Base-by-base conservation (phyloP, 35 echinoderm and acorn worm species). In the Diadema setosum region DNA sequence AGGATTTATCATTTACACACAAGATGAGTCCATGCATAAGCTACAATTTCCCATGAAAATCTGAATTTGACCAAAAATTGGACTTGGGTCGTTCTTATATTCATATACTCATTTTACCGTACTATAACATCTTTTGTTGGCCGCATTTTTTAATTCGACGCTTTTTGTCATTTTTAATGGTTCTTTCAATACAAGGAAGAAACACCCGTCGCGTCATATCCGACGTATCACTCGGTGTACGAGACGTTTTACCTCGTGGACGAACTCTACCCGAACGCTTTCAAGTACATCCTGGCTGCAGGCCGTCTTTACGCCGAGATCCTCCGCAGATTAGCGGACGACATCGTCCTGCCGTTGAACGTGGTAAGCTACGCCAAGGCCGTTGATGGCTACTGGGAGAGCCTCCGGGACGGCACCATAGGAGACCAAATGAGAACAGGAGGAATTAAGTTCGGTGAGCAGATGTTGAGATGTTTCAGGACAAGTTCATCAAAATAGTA, bases 141-240 rank as follows among this genome's bases (percentile, higher is more conserved):
- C 5, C 34, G 58, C 21, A 6, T 5, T 12, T 45, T 15, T 14
- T 6, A 45, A 81, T 37, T 37, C 15, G 41, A 15, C 7, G 9
- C n/a, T n/a, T n/a, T n/a, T n/a, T n/a, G n/a, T n/a, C n/a, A n/a
- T n/a, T n/a, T n/a, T n/a, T n/a, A n/a, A n/a, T n/a, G n/a, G n/a
- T n/a, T n/a, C n/a, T n/a, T n/a, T n/a, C n/a, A n/a, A n/a, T n/a
- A n/a, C n/a, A n/a, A 91, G 89, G 89, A 39, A 48, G 82, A 2
- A 2, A 84, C 75, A 2, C 84, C 85, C 18, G 83, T 95, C n/a
- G 83, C 93, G 2, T 80, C 84, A 0, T 97, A 97, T 36, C 95
- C 95, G 4, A 87, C 82, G 60, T 97, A 97, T 81, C 95, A 97
- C 52, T 93, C 95, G 0, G 91, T 97, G 8, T 97, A 97, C 43